Evolutionary conservation across 1,140 invertebrate species (phyloP), one percentile per base, ranked within the genome.

Genomic region (Sitobion miscanthi): DNA sequence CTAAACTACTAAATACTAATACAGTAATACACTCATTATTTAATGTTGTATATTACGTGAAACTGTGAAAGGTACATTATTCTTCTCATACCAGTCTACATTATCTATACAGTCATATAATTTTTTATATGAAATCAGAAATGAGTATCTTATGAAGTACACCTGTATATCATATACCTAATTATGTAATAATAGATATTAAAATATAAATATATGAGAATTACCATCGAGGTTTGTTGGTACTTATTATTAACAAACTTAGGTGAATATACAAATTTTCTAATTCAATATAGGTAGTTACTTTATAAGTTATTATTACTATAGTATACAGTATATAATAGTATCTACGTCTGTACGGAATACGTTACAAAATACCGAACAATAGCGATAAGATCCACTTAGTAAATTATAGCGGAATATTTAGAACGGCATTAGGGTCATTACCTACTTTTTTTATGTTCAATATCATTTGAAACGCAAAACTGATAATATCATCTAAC

Each of bases 401-500:
- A 23, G 47, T 45, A n/a, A 93, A 47, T 47, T 47, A 57, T 62
- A 47, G 42, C 35, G 91, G 20, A 85, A 86, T 52, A 52, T 85
- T 93, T 57, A 14, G 47, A 69, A 90, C 20, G 7, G 17, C 17
- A 42, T 69, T 90, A 69, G 45, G 17, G 0, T 1, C 38, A 38
- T 45, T 69, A n/a, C 23, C 4, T 89, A 30, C 57, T 90, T 42
- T 90, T 77, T 62, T n/a, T 47, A n/a, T 23, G 57, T 47, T 82
- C 17, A 82, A 91, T 49, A 91, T 77, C n/a, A 35, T 47, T 91
- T 91, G 62, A 45, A 49, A 69, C 8, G 25, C 23, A 89, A 89
- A 89, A 38, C 21, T 38, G 91, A 92, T 92, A 92, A 92, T 92
- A 92, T 23, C 21, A 85, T 92, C 69, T 92, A 35, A 45, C 21